These are phyloP conservation scores for Andrena bicolor DNA, from an alignment of 2,888 invertebrate species.

Conservation along the genomic window DNA sequence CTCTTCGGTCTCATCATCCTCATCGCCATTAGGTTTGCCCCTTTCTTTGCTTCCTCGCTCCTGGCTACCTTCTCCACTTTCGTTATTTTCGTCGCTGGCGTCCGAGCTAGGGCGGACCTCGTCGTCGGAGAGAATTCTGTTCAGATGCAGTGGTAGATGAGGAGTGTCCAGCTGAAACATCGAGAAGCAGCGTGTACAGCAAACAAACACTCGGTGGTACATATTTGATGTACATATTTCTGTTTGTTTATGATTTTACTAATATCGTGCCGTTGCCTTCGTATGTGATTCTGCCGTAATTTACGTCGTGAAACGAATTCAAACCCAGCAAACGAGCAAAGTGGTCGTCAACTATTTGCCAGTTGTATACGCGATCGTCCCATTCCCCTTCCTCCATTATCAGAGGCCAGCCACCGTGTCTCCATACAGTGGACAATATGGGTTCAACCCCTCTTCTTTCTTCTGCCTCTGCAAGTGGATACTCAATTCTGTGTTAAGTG, in stretches of 20 bases:
- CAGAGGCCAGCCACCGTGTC: conserved; percentile 77
- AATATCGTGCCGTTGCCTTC: neutral
- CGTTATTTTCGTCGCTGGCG: conserved; percentile 44
- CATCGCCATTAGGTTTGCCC: neutral
- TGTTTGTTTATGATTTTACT: neutral
- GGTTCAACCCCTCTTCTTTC: conserved; percentile 67
- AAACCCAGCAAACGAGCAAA: conserved; percentile 58
- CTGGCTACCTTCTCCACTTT: conserved; percentile 44
- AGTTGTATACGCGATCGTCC: conserved; percentile 67
- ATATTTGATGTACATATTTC: neutral
- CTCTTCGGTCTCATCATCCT: neutral
- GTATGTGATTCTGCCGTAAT: rapidly evolving
- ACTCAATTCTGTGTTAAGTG: neutral
- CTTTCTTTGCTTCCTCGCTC: conserved; percentile 47
- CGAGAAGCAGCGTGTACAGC: neutral
- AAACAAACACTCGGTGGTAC: neutral
- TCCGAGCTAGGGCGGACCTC: neutral
- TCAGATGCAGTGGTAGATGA: neutral
- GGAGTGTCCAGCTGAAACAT: conserved; percentile 26
- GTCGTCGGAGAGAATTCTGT: neutral
- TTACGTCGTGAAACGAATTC: conserved; percentile 46
- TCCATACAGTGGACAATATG: conserved; percentile 68
- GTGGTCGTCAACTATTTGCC: conserved; percentile 74
- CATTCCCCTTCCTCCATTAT: conserved; percentile 74
- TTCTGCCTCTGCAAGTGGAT: conserved; percentile 53